Percentiles rank a stretch among this genome's conserved stretches.
These are phyloP conservation scores for Lepidotrigona ventralis DNA, from an alignment of 1,140 invertebrate species.

Conservation along the genomic window DNA sequence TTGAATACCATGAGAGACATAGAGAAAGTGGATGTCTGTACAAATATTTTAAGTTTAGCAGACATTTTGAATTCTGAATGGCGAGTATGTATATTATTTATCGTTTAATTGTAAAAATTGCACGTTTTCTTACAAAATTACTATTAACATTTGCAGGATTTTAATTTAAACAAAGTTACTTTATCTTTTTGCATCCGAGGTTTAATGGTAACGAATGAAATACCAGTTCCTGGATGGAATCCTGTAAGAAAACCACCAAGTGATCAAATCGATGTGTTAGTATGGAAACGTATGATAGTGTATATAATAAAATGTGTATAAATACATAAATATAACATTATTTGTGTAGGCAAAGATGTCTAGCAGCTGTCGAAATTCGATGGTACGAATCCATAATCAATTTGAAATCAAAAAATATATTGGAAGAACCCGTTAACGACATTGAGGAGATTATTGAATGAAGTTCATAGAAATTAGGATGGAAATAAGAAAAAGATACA, in stretches of 20 bases:
- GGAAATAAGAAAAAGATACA: not conserved
- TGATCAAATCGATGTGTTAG: slow-evolving; percentile 68
- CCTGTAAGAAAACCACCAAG: slow-evolving; percentile 83
- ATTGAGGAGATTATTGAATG: slow-evolving; percentile 61
- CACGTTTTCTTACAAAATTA: not conserved
- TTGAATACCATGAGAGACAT: slow-evolving; percentile 84
- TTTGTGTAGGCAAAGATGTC: slow-evolving; percentile 67
- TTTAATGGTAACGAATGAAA: slow-evolving; percentile 85
- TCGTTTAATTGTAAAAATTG: slow-evolving; percentile 2
- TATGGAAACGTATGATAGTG: slow-evolving; percentile 18
- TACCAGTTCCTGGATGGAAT: slow-evolving; percentile 86
- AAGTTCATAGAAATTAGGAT: not conserved
- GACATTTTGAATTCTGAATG: slow-evolving; percentile 85
- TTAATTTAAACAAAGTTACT: slow-evolving; percentile 70
- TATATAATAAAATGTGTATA: slow-evolving; percentile 27
- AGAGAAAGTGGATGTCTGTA: slow-evolving; percentile 80
- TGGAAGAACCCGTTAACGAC: slow-evolving; percentile 7
- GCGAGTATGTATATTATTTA: slow-evolving; percentile 77
- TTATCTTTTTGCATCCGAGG: slow-evolving; percentile 82
- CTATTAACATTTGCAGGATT: slow-evolving; percentile 64
- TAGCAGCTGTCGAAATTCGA: slow-evolving; percentile 64
- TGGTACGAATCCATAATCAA: slow-evolving; percentile 71
- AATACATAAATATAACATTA: slow-evolving; percentile 2
- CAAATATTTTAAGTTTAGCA: slow-evolving; percentile 83
- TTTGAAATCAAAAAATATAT: slow-evolving; percentile 44